Evolutionary conservation across 2,888 invertebrate species (phyloP), one percentile per base, ranked within the genome.

Genomic region (Chirona hameri): DNA sequence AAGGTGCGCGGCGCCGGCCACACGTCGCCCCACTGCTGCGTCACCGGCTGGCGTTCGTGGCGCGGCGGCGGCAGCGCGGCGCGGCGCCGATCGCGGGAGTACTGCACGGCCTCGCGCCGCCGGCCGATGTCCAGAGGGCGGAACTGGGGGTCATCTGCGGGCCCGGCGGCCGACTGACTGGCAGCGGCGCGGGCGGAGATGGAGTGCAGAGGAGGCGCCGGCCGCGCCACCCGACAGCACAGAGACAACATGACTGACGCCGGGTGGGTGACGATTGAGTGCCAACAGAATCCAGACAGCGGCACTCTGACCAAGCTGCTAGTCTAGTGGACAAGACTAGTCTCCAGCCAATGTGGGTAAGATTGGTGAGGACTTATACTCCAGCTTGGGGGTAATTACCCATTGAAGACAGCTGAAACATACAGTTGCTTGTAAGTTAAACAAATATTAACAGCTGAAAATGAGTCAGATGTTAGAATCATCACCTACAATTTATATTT

Each of bases 1-100:
- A 98, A 99, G 0, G 94, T 92, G 83, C 93, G 91, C 0, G 97
- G 95, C 0, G 95, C 93, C 0, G 99, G 98, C 99, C 99, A 99
- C 0, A 97, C 96, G 84, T 92, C 93, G 0, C 94, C 92, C 99
- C 99, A 99, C 87, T 97, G 94, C 91, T 98, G 95, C 86, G 91
- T 89, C 0, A 88, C 86, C 0, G 88, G 85, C 91, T 84, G 83
- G 52, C 81, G 79, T 46, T 84, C 83, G 69, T 82, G 81, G 21
- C 84, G 48, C n/a, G 79, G 79, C n/a, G 79, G 52, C 12, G n/a
- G 10, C 79, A 46, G 46, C 7, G 79, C 12, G 24, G 79, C 10
- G 14, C 18, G 3, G n/a, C 79, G 79, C n/a, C 27, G 48, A n/a
- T 52, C 21, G 48, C 52, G 79, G 18, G 72, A 31, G 7, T 21